These are phyloP conservation scores for Melospiza melodia DNA, from an alignment of 2,113 vertebrate species.

Conservation along the genomic window DNA sequence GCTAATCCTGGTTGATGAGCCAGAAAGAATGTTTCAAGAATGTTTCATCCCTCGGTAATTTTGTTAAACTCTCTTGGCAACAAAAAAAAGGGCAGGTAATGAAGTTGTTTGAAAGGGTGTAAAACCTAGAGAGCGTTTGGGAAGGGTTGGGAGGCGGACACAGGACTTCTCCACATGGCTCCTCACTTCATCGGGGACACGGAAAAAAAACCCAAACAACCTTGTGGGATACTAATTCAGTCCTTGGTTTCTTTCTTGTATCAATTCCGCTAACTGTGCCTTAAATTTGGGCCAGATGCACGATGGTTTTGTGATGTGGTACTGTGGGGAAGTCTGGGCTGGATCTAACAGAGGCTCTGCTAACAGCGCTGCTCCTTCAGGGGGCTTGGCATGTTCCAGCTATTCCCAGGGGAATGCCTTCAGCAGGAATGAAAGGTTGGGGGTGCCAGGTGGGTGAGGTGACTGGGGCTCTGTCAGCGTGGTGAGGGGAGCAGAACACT, in stretches of 20 bases:
- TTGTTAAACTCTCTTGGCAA: slow-evolving; percentile 35
- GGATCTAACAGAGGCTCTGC: slow-evolving; percentile 22
- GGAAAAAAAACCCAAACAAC: not conserved
- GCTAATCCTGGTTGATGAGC: slow-evolving; percentile 38
- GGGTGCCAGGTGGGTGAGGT: not conserved
- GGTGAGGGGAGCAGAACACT: not conserved
- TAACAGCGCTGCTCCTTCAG: slow-evolving; percentile 23
- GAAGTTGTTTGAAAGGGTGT: slow-evolving; percentile 44
- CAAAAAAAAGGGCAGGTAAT: slow-evolving; percentile 26
- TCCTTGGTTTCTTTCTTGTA: slow-evolving; percentile 73
- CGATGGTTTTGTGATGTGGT: slow-evolving; percentile 72
- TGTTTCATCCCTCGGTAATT: slow-evolving; percentile 32
- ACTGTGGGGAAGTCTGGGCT: slow-evolving; percentile 61
- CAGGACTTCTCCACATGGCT: slow-evolving; percentile 46
- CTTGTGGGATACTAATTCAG: slow-evolving; percentile 70
- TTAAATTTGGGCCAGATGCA: slow-evolving; percentile 70
- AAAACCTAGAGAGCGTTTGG: slow-evolving; percentile 37
- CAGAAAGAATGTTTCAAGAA: slow-evolving; percentile 55
- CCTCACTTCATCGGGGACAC: slow-evolving; percentile 58
- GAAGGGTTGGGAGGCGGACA: slow-evolving; percentile 4
- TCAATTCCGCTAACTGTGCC: slow-evolving; percentile 71
- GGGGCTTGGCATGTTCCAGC: not conserved
- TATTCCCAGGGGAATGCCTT: not conserved
- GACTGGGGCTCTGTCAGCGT: not conserved
- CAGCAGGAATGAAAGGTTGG: not conserved